Evolutionary conservation across 2,888 invertebrate genomes (phyloP), one percentile per base, ranked within the genome.

Genomic region (Chalcosyrphus nemorum): DNA sequence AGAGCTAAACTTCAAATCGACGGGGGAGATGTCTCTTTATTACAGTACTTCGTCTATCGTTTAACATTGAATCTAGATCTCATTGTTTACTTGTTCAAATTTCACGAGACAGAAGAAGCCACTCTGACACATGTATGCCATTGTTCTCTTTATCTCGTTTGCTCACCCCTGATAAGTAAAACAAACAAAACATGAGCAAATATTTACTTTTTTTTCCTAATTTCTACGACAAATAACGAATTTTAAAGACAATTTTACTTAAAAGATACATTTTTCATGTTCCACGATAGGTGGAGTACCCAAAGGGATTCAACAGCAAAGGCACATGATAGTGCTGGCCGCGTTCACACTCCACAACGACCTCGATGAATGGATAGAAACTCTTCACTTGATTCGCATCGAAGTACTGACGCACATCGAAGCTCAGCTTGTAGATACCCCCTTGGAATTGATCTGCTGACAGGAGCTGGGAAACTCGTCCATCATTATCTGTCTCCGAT

Each of bases 271-370:
- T 21, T 41, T 91, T 92, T n/a, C n/a, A 94, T 87, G 93, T 93
- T 70, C 96, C 96, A 87, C 95, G 93, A 89, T 96, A 96, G 0
- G 96, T 96, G 0, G 95, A 94, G 88, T 96, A 96, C 15, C 96
- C 95, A 90, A 93, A 96, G 0, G 96, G 96, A 87, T 94, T 95
- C 19, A 96, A 90, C 19, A 96, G 92, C 54, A 96, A 90, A 0
- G 96, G 96, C 75, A 96, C 94, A 91, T 96, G 96, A 90, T 96
- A 95, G 88, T 95, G 94, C 70, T 94, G 92, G 3, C 93, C 93
- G 72, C 93, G 92, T 27, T 93, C 93, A 52, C 94, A 93, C 85
- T 95, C 94, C 90, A 96, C 95, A 2, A 94, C 93, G 84, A 96
- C 94, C 93, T 96, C 96, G 70, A 96, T 94, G 89, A 94, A 95